Conservation (phyloP, 2,797 vertebrate species). For the Scyliorhinus canicula region DNA sequence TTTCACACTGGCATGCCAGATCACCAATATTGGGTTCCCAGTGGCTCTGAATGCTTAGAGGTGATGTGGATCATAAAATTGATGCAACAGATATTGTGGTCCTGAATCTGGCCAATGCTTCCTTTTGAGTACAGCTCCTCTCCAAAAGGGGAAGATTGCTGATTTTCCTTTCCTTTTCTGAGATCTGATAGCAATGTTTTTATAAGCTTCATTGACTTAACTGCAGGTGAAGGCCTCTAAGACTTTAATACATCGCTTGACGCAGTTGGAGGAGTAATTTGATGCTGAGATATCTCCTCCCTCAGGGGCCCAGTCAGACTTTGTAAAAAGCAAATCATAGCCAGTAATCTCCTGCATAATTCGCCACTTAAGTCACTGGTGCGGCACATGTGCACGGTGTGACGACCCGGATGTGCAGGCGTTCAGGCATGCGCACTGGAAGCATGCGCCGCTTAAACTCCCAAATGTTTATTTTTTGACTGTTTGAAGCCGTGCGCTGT, state of each 20-base stretch:
- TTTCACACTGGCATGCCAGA: neutral
- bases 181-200: neutral
- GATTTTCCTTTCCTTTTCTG: neutral
- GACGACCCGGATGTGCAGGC: no score
- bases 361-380: no score
- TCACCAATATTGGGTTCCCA: neutral
- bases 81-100: neutral
- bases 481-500: no score
- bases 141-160: neutral
- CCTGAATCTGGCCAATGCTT: neutral
- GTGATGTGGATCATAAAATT: neutral
- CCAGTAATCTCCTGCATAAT: no score
- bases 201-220: neutral
- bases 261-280: neutral
- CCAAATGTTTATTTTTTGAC: no score
- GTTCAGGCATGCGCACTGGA: no score
- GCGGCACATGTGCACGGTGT: no score
- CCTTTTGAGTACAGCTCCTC: neutral
- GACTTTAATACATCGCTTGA: neutral
- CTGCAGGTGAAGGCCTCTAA: neutral
- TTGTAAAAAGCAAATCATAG: neutral
- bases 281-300: neutral
- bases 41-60: neutral
- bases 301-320: neutral
- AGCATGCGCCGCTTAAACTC: no score